Base-by-base conservation (phyloP, 1,140 invertebrate genomes). In the Kradibia gibbosae region DNA sequence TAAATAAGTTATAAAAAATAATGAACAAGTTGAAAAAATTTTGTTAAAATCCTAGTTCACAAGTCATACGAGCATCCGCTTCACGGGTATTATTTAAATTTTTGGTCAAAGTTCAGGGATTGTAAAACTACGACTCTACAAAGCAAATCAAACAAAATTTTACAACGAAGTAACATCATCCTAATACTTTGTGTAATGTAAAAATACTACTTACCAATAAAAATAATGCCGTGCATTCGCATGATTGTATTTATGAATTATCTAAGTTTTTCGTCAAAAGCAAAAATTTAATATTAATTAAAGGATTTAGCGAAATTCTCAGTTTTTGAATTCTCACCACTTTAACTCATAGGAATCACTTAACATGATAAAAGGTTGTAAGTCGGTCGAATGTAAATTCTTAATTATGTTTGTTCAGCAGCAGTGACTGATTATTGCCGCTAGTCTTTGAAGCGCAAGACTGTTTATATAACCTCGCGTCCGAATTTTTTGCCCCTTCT, bases 381-480 rank as follows among this genome's bases (percentile, higher is more conserved):
- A 0, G 3, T 77, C n/a, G 53, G 36, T 42, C 45, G n/a, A 20
- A 39, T 13, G 36, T 36, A 65, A 4, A 65, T 65, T 17, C 25
- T 42, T 79, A 50, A 39, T 53, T 53, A 53, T 53, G 22, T n/a
- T n/a, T 39, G 34, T 39, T 17, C 36, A 28, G 39, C 22, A 50
- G 67, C 72, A 75, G 48, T 50, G 73, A 28, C 50, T 65, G 36
- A 71, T 74, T 48, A 81, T 81, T 81, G 80, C 65, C 74, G 74
- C 74, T 77, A 67, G 20, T 75, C 72, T 81, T 75, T 42, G 60
- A 81, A 81, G 65, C 36, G 72, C 50, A 25, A 57, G 57, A 50
- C 34, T 65, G 70, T 81, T 81, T 81, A 81, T 81, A 81, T 81
- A 77, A 77, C 65, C 60, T 65, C 57, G 10, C n/a, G 78, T 25